A percentile compares a stretch with the other conserved stretches of the same genome.
Evolutionary conservation across 1,140 invertebrate species (phyloP).

Genomic region (Conus ventricosus): DNA sequence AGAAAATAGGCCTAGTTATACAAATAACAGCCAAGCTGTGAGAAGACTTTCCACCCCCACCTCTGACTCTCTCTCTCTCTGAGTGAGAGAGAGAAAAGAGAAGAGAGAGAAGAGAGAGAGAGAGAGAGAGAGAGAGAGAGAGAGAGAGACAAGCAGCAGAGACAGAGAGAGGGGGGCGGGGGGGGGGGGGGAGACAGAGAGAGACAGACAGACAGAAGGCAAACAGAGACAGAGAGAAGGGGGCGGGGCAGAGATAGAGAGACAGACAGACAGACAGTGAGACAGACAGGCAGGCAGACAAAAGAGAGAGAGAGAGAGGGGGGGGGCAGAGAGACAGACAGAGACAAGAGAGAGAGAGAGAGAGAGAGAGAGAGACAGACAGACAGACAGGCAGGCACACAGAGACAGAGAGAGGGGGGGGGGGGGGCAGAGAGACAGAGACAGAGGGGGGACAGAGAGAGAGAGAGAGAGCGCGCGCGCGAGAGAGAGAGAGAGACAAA

Average conservation of each 20-base stretch:
- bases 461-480: no score
- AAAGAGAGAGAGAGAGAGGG: conserved; percentile 16
- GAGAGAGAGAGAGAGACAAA: no score
- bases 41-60: no score
- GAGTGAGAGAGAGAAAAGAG: no score
- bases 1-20: no score
- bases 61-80: no score
- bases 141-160: no score
- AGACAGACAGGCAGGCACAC: background rate
- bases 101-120: background rate
- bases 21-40: no score
- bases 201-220: no score
- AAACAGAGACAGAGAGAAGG: background rate
- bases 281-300: background rate
- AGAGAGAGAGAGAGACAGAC: background rate
- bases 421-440: background rate
- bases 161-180: no score
- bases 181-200: no score
- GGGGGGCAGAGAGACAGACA: background rate
- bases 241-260: background rate
- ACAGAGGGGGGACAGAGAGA: no score
- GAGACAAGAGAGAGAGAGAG: background rate
- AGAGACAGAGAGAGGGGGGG: background rate
- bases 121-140: background rate
- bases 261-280: conserved; percentile 9